Percentiles rank a stretch among this genome's conserved stretches.
Evolutionary conservation across 2,888 invertebrate genomes (phyloP).

Genomic region (Lutraria lutraria): DNA sequence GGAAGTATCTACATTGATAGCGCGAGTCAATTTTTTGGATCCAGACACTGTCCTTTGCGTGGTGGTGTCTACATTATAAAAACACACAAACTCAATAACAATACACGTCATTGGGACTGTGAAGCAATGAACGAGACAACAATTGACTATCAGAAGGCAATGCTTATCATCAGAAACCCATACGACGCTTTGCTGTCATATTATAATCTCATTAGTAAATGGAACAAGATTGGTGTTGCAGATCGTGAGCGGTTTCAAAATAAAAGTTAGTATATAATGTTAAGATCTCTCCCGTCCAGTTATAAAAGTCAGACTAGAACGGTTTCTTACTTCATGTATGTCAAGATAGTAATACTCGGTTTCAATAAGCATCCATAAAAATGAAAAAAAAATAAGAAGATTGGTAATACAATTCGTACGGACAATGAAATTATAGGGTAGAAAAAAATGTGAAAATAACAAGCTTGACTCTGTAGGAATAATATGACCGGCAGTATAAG

Average conservation of each 20-base stretch:
- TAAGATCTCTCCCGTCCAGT: background rate
- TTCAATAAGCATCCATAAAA: no score
- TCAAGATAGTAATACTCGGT: background rate
- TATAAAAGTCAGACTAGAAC: background rate
- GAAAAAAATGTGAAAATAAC: no score
- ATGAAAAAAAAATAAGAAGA: no score
- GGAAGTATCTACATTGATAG: slow-evolving; percentile 20
- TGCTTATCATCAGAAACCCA: slow-evolving; percentile 14
- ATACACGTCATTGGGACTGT: background rate
- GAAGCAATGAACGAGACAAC: background rate
- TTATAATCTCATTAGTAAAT: background rate
- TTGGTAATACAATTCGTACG: no score
- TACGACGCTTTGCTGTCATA: slow-evolving; percentile 17
- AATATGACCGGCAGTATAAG: no score
- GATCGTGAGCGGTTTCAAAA: background rate
- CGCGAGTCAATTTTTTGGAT: background rate
- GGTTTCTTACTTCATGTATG: background rate
- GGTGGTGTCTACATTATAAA: slow-evolving; percentile 10
- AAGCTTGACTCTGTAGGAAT: no score
- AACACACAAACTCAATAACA: background rate
- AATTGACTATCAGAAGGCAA: background rate
- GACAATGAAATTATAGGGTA: no score
- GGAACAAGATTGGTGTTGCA: background rate
- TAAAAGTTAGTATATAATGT: background rate
- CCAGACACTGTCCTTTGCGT: background rate